Evolutionary conservation across 2,797 vertebrate genomes (phyloP).

Genomic region (Poliocrania exsul): DNA sequence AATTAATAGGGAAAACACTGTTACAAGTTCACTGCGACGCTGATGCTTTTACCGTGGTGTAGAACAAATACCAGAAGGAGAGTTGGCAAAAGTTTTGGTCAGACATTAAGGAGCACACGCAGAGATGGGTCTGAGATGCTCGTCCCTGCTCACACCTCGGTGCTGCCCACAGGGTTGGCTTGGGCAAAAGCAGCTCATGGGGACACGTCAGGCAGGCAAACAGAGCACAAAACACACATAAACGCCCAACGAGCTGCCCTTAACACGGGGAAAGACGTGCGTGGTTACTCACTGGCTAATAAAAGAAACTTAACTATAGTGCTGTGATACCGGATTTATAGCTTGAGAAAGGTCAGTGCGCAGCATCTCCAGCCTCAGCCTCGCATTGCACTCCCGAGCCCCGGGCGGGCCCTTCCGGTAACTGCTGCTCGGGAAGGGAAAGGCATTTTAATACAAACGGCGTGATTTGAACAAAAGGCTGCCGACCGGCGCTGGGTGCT

Average conservation of each 20-base stretch:
- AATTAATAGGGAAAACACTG: neutral
- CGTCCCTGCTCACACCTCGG: rapidly evolving
- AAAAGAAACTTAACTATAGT: neutral
- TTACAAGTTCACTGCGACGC: neutral
- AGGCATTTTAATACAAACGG: neutral
- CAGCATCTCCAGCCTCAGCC: rapidly evolving
- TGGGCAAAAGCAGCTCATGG: rapidly evolving
- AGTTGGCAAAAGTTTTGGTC: neutral
- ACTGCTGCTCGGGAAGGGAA: rapidly evolving
- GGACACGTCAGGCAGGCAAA: neutral
- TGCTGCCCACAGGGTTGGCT: neutral
- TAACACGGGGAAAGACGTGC: neutral
- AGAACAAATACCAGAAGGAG: neutral
- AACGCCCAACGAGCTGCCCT: neutral
- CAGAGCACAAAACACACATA: neutral
- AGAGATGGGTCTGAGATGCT: neutral
- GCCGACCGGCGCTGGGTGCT: rapidly evolving
- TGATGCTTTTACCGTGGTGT: neutral
- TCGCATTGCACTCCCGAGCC: neutral
- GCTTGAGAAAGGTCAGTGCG: neutral
- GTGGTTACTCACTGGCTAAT: neutral
- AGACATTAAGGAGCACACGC: neutral
- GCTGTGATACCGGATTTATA: neutral
- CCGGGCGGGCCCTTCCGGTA: neutral
- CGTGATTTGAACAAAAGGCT: rapidly evolving